These are phyloP conservation scores for Drosophila bunnanda DNA, from an alignment of 2,888 invertebrate genomes.

Conservation along the genomic window DNA sequence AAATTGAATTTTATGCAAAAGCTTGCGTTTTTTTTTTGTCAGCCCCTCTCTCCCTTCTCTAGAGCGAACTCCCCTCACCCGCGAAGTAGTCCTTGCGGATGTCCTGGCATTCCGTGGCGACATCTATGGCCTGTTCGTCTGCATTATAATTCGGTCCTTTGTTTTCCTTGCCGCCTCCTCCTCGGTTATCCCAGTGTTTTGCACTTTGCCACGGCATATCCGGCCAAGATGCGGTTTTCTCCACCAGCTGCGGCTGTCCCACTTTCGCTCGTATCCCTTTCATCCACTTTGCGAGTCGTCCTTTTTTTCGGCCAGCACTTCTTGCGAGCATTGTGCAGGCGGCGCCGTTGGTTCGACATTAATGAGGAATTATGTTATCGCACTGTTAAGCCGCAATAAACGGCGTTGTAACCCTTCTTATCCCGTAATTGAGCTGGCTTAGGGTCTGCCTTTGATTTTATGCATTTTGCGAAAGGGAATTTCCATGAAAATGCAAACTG, in stretches of 20 bases:
- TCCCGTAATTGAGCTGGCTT: constrained; percentile 5
- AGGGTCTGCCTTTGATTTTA: background rate
- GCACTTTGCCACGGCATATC: constrained; percentile 58
- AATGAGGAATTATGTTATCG: constrained; percentile 79
- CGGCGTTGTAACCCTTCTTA: background rate
- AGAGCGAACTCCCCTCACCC: constrained; percentile 13
- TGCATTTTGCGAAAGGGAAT: constrained; percentile 6
- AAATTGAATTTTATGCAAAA: constrained; percentile 81
- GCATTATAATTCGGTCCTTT: constrained; percentile 73
- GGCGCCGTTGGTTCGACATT: constrained; percentile 64
- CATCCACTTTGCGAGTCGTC: constrained; percentile 40
- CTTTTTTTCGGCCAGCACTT: constrained; percentile 24
- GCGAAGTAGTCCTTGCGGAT: constrained; percentile 12
- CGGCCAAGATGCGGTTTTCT: constrained; percentile 52
- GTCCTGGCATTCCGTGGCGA: constrained; percentile 40
- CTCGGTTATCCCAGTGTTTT: constrained; percentile 62
- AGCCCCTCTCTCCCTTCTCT: constrained; percentile 16
- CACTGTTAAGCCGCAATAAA: constrained; percentile 61
- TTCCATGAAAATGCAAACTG: constrained; percentile 31
- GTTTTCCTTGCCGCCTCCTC: constrained; percentile 53
- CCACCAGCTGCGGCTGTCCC: constrained; percentile 46
- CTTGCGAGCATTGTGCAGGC: constrained; percentile 51
- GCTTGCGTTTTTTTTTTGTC: constrained; percentile 50
- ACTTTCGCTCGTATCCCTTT: constrained; percentile 59
- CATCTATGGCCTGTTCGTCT: constrained; percentile 62